phyloP scores from a whole-genome alignment of 1,140 invertebrate species.

The Cotesia vestalis region DNA sequence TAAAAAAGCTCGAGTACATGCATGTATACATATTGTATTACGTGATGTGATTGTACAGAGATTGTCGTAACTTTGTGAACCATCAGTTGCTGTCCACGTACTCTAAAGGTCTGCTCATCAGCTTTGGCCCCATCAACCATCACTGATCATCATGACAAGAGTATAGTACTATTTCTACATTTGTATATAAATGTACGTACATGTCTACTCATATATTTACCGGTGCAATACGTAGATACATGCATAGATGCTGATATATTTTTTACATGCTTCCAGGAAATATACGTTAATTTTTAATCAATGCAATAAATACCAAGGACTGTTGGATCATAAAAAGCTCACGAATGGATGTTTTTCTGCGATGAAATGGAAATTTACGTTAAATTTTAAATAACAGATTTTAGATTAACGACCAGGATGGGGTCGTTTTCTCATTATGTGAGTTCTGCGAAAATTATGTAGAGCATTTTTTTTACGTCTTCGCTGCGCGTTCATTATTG shows the following conservation, averaged over 20 bases:
- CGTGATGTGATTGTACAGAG: conserved; percentile 17
- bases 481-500: neutral
- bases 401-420: neutral
- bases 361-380: neutral
- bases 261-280: neutral
- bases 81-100: conserved; percentile 8
- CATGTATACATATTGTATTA: conserved; percentile 18
- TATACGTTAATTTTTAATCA: neutral
- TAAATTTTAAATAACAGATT: neutral
- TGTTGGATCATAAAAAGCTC: too few relatives aligned
- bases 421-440: neutral
- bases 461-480: conserved; percentile 19
- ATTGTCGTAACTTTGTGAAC: conserved; percentile 26
- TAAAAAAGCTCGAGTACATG: conserved; percentile 3
- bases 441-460: conserved; percentile 20
- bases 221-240: too few relatives aligned
- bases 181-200: neutral
- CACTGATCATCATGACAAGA: conserved; percentile 14
- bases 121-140: conserved; percentile 24
- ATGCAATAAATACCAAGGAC: neutral
- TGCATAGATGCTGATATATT: neutral
- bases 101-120: neutral
- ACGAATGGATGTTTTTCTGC: too few relatives aligned
- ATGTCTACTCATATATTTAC: neutral
- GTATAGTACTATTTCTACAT: conserved; percentile 8